Conservation (phyloP, 1,140 invertebrate species). For the Metaphire vulgaris region DNA sequence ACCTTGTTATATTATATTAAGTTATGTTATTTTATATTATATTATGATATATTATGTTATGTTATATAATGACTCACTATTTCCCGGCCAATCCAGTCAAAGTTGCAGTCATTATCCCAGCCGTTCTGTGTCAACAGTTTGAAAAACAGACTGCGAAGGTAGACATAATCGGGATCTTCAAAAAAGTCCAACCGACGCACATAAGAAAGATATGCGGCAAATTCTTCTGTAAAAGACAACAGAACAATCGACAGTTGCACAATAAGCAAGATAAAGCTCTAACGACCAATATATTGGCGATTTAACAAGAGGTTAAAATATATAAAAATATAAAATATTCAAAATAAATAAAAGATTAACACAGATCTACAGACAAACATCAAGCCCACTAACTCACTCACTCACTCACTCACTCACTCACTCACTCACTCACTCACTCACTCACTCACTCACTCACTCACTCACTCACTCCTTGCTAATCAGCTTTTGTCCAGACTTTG, state of each 20-base stretch:
- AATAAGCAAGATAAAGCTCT: neutral
- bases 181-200: constrained; percentile 96
- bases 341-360: neutral
- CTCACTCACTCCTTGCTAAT: no score
- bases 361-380: neutral
- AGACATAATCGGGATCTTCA: constrained; percentile 98
- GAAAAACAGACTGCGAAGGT: constrained; percentile 87
- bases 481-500: no score
- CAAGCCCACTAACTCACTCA: neutral
- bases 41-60: neutral
- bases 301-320: neutral
- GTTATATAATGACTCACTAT: neutral
- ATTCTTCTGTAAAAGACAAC: constrained; percentile 6
- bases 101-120: constrained; percentile 87
- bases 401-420: neutral
- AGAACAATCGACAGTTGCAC: neutral
- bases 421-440: no score
- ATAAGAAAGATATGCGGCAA: constrained; percentile 94
- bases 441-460: no score
- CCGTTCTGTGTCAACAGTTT: constrained; percentile 87
- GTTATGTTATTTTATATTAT: neutral
- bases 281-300: neutral
- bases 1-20: neutral
- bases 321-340: neutral
- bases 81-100: constrained; percentile 68